A percentile compares a stretch with the other conserved stretches of the same genome.
Conservation (phyloP, 2,797 vertebrate species). For the Pseudocheirus occidentalis region DNA sequence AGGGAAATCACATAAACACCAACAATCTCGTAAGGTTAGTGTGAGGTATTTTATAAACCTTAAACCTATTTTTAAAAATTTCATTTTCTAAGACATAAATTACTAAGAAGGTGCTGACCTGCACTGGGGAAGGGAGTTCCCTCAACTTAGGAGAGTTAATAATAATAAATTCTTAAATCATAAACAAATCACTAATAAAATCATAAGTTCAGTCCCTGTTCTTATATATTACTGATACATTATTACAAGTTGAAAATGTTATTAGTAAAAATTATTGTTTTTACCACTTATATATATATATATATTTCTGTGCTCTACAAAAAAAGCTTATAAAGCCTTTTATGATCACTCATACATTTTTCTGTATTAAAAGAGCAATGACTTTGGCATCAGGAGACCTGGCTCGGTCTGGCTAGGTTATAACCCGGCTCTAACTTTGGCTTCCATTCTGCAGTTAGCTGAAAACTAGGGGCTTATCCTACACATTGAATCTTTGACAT, state of each 20-base stretch:
- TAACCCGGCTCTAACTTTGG: neutral
- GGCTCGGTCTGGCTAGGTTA: neutral
- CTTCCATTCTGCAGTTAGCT: neutral
- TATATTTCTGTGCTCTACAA: neutral
- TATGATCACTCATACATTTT: neutral
- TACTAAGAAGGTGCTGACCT: neutral
- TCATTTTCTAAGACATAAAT: neutral
- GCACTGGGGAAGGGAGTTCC: neutral
- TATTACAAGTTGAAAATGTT: slow-evolving; percentile 9
- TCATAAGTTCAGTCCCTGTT: neutral
- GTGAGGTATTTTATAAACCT: neutral
- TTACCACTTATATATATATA: neutral
- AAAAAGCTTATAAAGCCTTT: neutral
- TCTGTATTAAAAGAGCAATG: neutral
- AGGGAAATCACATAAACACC: neutral
- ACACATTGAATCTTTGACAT: slow-evolving; percentile 2
- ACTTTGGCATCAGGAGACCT: neutral
- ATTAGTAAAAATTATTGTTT: slow-evolving; percentile 34
- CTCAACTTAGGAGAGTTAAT: neutral
- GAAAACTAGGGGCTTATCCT: neutral
- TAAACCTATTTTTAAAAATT: slow-evolving; percentile 16
- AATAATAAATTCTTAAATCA: neutral
- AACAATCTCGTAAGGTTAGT: neutral
- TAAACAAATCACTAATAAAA: neutral
- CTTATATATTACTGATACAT: neutral